Evolutionary conservation across 2,113 vertebrate species (phyloP).

Genomic region (Pangasianodon hypophthalmus): DNA sequence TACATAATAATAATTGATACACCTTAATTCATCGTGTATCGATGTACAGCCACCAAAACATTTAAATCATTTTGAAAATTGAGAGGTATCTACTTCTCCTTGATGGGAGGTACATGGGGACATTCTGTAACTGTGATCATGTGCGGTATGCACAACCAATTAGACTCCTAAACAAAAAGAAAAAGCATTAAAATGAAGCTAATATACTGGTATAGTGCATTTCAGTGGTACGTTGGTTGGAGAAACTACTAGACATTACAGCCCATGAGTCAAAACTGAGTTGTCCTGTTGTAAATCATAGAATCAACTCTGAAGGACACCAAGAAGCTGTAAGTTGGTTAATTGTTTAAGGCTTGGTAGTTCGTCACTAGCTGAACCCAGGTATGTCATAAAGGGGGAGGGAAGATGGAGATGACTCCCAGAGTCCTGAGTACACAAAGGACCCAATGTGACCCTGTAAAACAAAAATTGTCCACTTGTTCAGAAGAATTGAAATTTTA

Average conservation of each 20-base stretch:
- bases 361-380: no score
- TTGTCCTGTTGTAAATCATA: constrained; percentile 3
- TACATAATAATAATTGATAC: background rate
- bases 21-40: background rate
- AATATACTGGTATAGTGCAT: background rate
- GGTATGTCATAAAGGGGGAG: no score
- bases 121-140: background rate
- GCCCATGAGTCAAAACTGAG: background rate
- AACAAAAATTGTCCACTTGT: no score
- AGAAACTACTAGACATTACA: constrained; percentile 5
- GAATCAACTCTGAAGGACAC: background rate
- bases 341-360: background rate
- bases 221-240: background rate
- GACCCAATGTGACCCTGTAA: no score
- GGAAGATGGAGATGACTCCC: no score
- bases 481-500: no score
- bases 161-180: background rate
- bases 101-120: background rate
- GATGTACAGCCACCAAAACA: no score
- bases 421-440: no score
- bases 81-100: no score
- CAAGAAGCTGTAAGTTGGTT: background rate
- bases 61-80: no score
- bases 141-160: background rate
- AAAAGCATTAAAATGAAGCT: background rate